phyloP scores from a whole-genome alignment of 2,113 vertebrate genomes.

The Entelurus aequoreus region DNA sequence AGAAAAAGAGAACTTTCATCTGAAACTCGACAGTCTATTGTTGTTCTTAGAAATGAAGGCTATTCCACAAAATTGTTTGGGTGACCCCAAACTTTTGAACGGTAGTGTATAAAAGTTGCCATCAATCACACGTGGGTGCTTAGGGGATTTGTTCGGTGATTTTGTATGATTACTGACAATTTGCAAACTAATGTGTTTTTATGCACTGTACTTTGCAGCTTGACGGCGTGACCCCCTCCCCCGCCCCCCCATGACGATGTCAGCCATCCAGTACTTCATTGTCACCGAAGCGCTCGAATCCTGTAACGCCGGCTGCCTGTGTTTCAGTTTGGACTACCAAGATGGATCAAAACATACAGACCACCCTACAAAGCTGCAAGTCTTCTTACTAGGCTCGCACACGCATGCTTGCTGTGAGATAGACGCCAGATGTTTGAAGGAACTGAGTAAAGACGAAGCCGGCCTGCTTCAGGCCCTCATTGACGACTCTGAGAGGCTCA shows the following conservation, averaged over 20 bases:
- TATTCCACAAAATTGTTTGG: too few species aligned
- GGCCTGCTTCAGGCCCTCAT: slow-evolving; percentile 64
- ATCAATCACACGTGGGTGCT: too few species aligned
- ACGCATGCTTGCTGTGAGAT: rapidly evolving
- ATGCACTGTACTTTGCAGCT: neutral
- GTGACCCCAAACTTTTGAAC: too few species aligned
- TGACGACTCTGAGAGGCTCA: slow-evolving; percentile 50
- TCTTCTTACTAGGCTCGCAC: rapidly evolving
- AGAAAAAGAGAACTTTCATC: too few species aligned
- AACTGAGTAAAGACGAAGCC: slow-evolving; percentile 29
- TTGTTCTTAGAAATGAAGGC: too few species aligned
- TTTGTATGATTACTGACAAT: too few species aligned
- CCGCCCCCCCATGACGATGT: slow-evolving; percentile 21
- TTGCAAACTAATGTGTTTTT: too few species aligned
- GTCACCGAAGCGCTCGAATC: slow-evolving; percentile 33
- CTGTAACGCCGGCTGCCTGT: slow-evolving; percentile 57
- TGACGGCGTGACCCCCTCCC: neutral
- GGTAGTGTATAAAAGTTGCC: too few species aligned
- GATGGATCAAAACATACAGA: slow-evolving; percentile 13
- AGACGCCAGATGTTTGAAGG: slow-evolving; percentile 18
- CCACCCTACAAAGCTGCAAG: neutral
- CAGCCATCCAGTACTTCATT: slow-evolving; percentile 68
- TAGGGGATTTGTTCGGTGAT: too few species aligned
- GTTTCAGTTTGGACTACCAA: slow-evolving; percentile 34
- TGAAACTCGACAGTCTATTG: too few species aligned